Evolutionary conservation across 2,797 vertebrate genomes (phyloP), one percentile per base, ranked within the genome.

Genomic region (Hyperoplus lanceolatus): DNA sequence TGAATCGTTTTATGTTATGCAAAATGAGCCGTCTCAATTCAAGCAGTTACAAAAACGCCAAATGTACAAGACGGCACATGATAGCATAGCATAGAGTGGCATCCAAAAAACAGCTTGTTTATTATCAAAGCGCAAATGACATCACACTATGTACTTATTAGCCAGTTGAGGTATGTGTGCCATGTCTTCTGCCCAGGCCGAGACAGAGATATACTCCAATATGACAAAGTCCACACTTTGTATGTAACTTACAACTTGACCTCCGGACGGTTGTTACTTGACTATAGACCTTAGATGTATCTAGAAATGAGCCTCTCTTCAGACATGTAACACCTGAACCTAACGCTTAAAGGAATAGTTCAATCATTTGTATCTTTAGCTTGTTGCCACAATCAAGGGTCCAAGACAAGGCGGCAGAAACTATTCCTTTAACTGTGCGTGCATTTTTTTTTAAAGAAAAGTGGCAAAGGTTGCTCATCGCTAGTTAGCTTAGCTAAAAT

Each of bases 91-190:
- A n/a, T 10, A 13, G 18, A 53, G 29, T 16, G 29, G 11, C 4
- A 68, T 75, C 77, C 66, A 61, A 57, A 54, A 74, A 75, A 79
- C 18, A 5, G 48, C 56, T 45, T 13, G 55, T 79, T 69, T 69
- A 64, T 87, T 65, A 76, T 81, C 80, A 74, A 70, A 79, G 41
- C 62, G 54, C n/a, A 46, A 54, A 29, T 43, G 53, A 50, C 49
- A 56, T 43, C 53, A 50, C 49, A 56, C 50, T n/a, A 14, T 76
- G 55, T 81, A 82, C 57, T 83, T 56, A 73, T 79, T 79, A 84
- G 82, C 74, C 66, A 63, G 71, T 41, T 1, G 2, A 51, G 50
- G 18, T 36, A 11, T 42, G 41, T 45, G 41, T 54, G 67, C 60
- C 53, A 61, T 68, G 55, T 72, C 46, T 18, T 75, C 58, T 42